A percentile compares a stretch with the other conserved stretches of the same genome.
phyloP scores from a whole-genome alignment of 1,140 invertebrate species.

The Streblospio benedicti region DNA sequence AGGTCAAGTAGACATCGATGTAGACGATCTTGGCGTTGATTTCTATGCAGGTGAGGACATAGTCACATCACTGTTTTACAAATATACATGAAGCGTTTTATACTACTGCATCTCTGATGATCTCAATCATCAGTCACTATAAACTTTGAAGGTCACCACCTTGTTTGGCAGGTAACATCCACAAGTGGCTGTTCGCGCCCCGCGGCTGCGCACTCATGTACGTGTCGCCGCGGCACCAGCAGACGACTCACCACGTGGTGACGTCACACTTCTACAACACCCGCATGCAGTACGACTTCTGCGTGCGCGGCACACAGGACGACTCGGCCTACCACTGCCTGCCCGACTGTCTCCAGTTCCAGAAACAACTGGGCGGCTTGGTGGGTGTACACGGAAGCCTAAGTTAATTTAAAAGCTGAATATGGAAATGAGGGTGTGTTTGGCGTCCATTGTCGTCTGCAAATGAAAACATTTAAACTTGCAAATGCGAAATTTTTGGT shows the following conservation, averaged over 20 bases:
- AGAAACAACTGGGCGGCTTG: slow-evolving; percentile 27
- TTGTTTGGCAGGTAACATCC: slow-evolving; percentile 27
- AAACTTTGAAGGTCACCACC: neutral
- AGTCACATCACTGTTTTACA: neutral
- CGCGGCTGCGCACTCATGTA: slow-evolving; percentile 29
- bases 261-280: slow-evolving; percentile 22
- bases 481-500: too few species aligned
- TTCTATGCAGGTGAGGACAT: slow-evolving; percentile 27
- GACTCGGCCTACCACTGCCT: slow-evolving; percentile 24
- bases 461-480: too few species aligned
- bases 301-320: slow-evolving; percentile 28
- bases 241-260: slow-evolving; percentile 17
- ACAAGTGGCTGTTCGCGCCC: slow-evolving; percentile 34
- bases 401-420: too few species aligned
- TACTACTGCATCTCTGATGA: neutral
- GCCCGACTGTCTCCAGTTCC: slow-evolving; percentile 25
- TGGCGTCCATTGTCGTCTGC: too few species aligned
- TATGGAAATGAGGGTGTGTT: too few species aligned
- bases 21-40: slow-evolving; percentile 28
- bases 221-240: slow-evolving; percentile 21
- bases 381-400: too few species aligned
- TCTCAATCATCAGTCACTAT: neutral
- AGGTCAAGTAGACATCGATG: slow-evolving; percentile 26
- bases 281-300: slow-evolving; percentile 24
- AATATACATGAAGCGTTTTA: neutral